Evolutionary conservation across 2,888 invertebrate genomes (phyloP), one percentile per base, ranked within the genome.

Genomic region (Dioctria rufipes): DNA sequence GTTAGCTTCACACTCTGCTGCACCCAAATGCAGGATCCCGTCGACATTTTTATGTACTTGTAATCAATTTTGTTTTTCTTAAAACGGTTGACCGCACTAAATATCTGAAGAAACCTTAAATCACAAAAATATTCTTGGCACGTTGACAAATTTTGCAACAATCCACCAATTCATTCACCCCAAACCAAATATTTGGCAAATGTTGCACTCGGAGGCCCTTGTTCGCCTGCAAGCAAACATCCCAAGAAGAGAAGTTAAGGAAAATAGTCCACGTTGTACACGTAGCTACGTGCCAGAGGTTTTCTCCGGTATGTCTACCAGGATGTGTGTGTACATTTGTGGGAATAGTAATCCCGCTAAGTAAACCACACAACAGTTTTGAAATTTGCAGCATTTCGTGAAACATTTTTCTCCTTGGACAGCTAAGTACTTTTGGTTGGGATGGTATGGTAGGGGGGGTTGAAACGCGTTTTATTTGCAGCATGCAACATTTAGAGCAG

Each of bases 151-250:
- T 77, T 77, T 63, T 77, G 77, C 77, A 77, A 77, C 77, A 77
- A 77, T 63, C 63, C 63, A 46, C 61, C 46, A 8, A 63, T 77
- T 63, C 61, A 63, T 77, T 63, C 61, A 61, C 77, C 77, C 63
- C 77, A 77, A 77, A 77, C 77, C 77, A 77, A 77, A 77, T 77
- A 77, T 77, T 77, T 77, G 77, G 77, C 77, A 77, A 77, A 77
- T 77, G 77, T 77, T 77, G 77, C 77, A 63, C 77, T 77, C 77
- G 63, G 61, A 63, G 49, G 51, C 63, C 63, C 77, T 77, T 77
- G 63, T 77, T 13, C 63, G 77, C 77, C 77, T 46, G 77, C 63
- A 77, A 63, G 77, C 77, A 77, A 77, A 77, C 63, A 77, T 77
- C 77, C 63, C 77, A 51, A 63, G 77, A 77, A 77, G 60, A 60